Conservation (phyloP, 2,113 vertebrate genomes). For the Mobula hypostoma region DNA sequence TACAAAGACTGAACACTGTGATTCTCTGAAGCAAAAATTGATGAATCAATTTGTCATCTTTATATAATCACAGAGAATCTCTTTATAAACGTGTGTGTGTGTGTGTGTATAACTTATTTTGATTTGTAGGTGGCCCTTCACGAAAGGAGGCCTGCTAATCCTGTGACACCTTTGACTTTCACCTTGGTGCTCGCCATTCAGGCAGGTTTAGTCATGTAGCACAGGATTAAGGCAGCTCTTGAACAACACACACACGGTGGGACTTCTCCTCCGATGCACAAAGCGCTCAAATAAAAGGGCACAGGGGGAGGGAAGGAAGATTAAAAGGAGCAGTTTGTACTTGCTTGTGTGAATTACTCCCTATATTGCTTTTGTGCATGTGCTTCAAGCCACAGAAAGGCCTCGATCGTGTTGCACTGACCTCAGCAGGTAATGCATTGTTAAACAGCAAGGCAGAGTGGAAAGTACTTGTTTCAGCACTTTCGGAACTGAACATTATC, state of each 20-base stretch:
- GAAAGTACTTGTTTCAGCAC: conserved; percentile 44
- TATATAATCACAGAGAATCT: not conserved
- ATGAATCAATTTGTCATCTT: conserved; percentile 10
- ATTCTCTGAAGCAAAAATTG: conserved; percentile 28
- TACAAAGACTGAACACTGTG: not conserved
- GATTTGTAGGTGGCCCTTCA: conserved; percentile 40
- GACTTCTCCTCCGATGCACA: conserved; percentile 26
- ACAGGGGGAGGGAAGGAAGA: conserved; percentile 28
- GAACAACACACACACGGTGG: conserved; percentile 19
- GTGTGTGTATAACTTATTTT: conserved; percentile 38
- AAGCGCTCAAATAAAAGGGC: not conserved
- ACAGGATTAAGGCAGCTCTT: conserved; percentile 37
- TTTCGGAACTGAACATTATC: conserved; percentile 34
- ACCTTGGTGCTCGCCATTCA: conserved; percentile 33
- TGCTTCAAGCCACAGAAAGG: conserved; percentile 29
- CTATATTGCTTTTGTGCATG: conserved; percentile 37
- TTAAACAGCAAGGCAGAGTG: conserved; percentile 46
- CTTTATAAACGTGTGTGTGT: not conserved
- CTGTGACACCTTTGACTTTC: conserved; percentile 38
- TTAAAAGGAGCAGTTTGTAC: not conserved
- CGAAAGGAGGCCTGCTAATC: conserved; percentile 36
- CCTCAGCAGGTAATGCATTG: conserved; percentile 50
- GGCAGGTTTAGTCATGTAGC: conserved; percentile 40
- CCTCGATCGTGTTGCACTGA: conserved; percentile 44
- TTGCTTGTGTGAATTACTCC: conserved; percentile 25